Evolutionary conservation across 2,888 invertebrate species (phyloP).

Genomic region (Antitype chi): DNA sequence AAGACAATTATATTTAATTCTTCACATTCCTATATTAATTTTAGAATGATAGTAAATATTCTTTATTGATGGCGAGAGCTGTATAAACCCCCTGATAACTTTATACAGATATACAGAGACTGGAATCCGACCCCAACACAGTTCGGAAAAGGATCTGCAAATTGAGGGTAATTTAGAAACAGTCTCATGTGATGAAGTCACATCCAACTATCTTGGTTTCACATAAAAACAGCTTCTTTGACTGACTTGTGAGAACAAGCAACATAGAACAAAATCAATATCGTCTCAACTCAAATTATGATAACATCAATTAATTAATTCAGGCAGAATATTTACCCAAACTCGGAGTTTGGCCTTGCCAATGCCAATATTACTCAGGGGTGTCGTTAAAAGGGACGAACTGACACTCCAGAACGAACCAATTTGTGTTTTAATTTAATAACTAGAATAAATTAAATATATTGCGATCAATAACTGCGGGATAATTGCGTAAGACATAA

Average conservation of each 20-base stretch:
- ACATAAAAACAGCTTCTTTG: not conserved
- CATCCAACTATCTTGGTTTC: too few species aligned
- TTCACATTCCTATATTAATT: too few species aligned
- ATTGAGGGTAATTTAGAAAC: too few species aligned
- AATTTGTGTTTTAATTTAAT: conserved; percentile 9
- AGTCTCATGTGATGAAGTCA: too few species aligned
- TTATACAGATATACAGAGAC: too few species aligned
- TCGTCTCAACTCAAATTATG: not conserved
- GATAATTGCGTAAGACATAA: not conserved
- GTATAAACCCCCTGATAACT: too few species aligned
- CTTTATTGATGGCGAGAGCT: too few species aligned
- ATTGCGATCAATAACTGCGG: conserved; percentile 1
- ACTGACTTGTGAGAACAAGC: not conserved
- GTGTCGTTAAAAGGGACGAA: conserved; percentile 12
- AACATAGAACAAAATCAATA: conserved; percentile 16
- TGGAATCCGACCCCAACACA: too few species aligned
- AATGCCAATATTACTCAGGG: not conserved
- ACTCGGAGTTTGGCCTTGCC: conserved; percentile 9
- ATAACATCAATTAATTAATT: conserved; percentile 13
- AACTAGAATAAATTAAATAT: not conserved
- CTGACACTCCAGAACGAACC: not conserved
- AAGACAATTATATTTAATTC: too few species aligned
- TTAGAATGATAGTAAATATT: too few species aligned
- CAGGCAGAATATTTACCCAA: conserved; percentile 11
- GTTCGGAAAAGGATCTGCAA: too few species aligned